Evolutionary conservation across 2,113 vertebrate genomes (phyloP), one percentile per base, ranked within the genome.

Genomic region (Chaetorhynchus papuensis): DNA sequence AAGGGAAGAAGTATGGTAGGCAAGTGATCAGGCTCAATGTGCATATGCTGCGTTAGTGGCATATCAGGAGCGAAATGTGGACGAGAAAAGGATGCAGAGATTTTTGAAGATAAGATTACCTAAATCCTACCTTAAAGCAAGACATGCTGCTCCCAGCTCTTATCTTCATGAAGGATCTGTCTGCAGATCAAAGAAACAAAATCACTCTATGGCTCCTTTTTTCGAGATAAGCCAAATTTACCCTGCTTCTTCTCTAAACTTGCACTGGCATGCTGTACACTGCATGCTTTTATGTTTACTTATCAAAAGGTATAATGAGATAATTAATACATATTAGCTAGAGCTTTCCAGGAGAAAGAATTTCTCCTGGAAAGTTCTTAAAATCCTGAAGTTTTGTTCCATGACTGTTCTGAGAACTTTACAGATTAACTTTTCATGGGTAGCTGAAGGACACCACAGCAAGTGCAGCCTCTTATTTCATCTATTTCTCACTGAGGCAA

Each of bases 141-240:
- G 59, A 59, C 15, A 18, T 31, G 11, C 64, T n/a, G 54, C 59
- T 83, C 75, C 71, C n/a, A n/a, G 33, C 23, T 93, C n/a, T 47
- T 75, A 27, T 92, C 76, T 93, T 69, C 66, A 63, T 47, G 39
- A 74, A 88, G 88, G 65, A 69, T 89, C 26, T 77, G 15, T 56
- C 80, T 66, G 37, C 79, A 70, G 69, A 96, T 93, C 61, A 82
- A 96, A 93, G 89, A 44, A 94, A 80, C 10, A 79, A 76, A 91
- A 87, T 79, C 2, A 3, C 1, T 47, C 53, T 49, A 59, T 14
- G 53, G 28, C 37, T 64, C 64, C 26, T 44, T 78, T 90, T 64
- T 89, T 75, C 56, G 87, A 94, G 91, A 63, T 84, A 78, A 92
- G 90, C n/a, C 86, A 85, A 12, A 59, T 61, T 89, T 94, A 82